Evolutionary conservation across 2,113 vertebrate species (phyloP).

Genomic region (Gallinago paraguaiae): DNA sequence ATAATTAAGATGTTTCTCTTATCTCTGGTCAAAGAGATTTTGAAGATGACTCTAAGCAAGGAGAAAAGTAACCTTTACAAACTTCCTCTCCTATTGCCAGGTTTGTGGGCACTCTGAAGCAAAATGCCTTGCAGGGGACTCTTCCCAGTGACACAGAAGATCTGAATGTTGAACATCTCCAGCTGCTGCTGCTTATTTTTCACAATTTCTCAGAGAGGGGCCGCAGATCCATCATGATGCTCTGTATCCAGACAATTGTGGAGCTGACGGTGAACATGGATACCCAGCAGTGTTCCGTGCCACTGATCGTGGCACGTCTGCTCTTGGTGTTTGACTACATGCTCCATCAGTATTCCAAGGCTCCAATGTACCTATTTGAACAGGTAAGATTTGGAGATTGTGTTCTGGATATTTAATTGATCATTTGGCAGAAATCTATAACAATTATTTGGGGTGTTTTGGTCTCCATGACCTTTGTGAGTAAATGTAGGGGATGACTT

Average conservation of each 20-base stretch:
- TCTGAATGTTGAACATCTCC: slow-evolving; percentile 94
- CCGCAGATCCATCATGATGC: slow-evolving; percentile 81
- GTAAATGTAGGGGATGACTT: no score
- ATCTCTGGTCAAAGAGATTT: not conserved
- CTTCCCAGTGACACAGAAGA: slow-evolving; percentile 89
- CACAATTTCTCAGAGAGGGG: slow-evolving; percentile 93
- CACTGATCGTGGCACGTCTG: slow-evolving; percentile 88
- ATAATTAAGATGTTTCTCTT: not conserved
- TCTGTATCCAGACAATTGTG: slow-evolving; percentile 87
- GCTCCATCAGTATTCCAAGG: slow-evolving; percentile 93
- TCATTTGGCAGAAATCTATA: not conserved
- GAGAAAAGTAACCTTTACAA: not conserved
- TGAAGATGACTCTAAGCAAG: not conserved
- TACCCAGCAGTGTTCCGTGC: slow-evolving; percentile 84
- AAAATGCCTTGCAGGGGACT: slow-evolving; percentile 87
- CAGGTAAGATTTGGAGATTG: slow-evolving; percentile 77
- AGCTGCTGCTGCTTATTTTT: slow-evolving; percentile 95
- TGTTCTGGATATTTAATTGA: not conserved
- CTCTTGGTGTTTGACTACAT: slow-evolving; percentile 94
- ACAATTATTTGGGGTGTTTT: not conserved
- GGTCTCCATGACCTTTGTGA: not conserved
- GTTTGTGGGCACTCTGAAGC: slow-evolving; percentile 93
- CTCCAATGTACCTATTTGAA: slow-evolving; percentile 91
- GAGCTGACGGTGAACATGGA: slow-evolving; percentile 87
- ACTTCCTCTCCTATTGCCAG: slow-evolving; percentile 61